These are phyloP conservation scores for Lampris incognitus DNA, from an alignment of 2,113 vertebrate species.

Conservation along the genomic window DNA sequence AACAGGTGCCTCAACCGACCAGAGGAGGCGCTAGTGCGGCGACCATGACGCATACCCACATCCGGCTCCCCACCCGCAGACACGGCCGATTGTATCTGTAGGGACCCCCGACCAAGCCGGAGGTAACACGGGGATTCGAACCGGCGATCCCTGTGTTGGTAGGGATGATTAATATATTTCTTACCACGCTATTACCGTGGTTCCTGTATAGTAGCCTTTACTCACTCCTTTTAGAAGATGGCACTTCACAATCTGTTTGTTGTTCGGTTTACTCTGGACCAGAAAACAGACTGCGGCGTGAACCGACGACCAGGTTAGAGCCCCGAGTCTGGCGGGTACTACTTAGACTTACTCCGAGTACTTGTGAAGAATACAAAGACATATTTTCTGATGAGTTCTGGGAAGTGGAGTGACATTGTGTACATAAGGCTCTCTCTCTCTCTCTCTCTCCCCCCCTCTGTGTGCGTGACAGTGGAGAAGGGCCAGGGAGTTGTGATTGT, in stretches of 20 bases:
- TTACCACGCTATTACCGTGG: slow-evolving; percentile 36
- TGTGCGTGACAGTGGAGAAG: slow-evolving; percentile 20
- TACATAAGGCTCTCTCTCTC: slow-evolving; percentile 58
- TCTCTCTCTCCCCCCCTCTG: slow-evolving; percentile 27
- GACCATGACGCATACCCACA: no score
- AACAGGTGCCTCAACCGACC: no score
- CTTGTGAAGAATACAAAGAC: slow-evolving; percentile 69
- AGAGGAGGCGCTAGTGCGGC: no score
- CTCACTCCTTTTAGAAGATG: slow-evolving; percentile 41
- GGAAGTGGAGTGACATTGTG: slow-evolving; percentile 45
- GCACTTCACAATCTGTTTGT: slow-evolving; percentile 41
- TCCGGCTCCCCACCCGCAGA: no score
- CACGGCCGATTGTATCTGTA: no score
- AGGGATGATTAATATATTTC: neutral
- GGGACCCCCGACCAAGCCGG: no score
- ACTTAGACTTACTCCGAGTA: slow-evolving; percentile 69
- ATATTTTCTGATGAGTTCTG: slow-evolving; percentile 58
- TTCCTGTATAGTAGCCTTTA: slow-evolving; percentile 23
- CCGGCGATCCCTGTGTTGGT: no score
- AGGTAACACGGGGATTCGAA: no score
- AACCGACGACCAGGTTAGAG: slow-evolving; percentile 46
- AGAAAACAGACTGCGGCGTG: slow-evolving; percentile 49
- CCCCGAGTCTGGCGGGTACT: slow-evolving; percentile 5
- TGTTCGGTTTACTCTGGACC: slow-evolving; percentile 43
- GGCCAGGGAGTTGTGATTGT: slow-evolving; percentile 34